Conservation (phyloP, 1,140 invertebrate species). For the Holotrichia oblita region DNA sequence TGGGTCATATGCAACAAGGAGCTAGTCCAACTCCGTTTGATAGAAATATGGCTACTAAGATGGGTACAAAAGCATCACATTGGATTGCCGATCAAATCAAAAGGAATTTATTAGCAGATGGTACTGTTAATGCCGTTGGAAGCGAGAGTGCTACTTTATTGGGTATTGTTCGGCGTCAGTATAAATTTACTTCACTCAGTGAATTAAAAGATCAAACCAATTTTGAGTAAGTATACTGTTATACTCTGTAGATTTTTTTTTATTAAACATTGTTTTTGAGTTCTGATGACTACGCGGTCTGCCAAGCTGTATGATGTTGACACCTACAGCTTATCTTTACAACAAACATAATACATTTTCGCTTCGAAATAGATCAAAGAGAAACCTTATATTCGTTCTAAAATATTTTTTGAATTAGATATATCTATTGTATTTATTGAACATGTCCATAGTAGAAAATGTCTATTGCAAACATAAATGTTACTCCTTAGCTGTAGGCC, state of each 20-base stretch:
- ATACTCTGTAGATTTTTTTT: too few species aligned
- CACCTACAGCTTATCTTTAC: too few species aligned
- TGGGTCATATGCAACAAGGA: slow-evolving; percentile 97
- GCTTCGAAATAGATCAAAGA: too few species aligned
- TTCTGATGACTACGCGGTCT: too few species aligned
- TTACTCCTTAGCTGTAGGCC: too few species aligned
- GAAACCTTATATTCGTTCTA: too few species aligned
- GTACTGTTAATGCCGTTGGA: slow-evolving; percentile 68
- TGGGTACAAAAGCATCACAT: slow-evolving; percentile 93
- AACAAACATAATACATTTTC: too few species aligned
- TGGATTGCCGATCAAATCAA: slow-evolving; percentile 85
- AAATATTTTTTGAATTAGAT: too few species aligned
- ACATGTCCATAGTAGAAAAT: too few species aligned
- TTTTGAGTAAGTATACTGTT: slow-evolving; percentile 80
- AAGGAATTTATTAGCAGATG: slow-evolving; percentile 66
- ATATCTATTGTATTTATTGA: too few species aligned
- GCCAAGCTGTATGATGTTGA: too few species aligned
- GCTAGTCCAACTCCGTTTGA: slow-evolving; percentile 99
- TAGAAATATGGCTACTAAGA: slow-evolving; percentile 98
- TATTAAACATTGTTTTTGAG: slow-evolving; percentile 22
- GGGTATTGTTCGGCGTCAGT: slow-evolving; percentile 89
- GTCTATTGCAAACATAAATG: too few species aligned
- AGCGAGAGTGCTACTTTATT: slow-evolving; percentile 82
- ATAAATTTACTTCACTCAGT: slow-evolving; percentile 89
- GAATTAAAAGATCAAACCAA: slow-evolving; percentile 88